phyloP scores from a whole-genome alignment of 23 tunicate genomes.

The Phallusia fumigata region DNA sequence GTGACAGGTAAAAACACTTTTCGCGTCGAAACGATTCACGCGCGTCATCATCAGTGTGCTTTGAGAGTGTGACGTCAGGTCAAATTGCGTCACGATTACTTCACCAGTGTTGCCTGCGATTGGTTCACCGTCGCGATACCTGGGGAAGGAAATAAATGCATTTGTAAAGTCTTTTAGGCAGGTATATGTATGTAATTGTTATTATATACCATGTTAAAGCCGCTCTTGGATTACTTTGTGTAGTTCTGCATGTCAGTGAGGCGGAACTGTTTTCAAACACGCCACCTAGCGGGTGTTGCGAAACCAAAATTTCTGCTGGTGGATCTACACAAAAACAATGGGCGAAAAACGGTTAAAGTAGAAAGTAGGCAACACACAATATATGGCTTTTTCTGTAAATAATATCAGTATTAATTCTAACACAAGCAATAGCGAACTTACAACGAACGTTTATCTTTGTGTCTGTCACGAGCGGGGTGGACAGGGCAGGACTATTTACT shows the following conservation, averaged over 20 bases:
- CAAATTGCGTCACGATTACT: background rate
- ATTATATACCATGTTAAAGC: slow-evolving; percentile 46
- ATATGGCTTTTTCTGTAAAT: too few species aligned
- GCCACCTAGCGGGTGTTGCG: slow-evolving; percentile 59
- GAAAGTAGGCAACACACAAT: too few species aligned
- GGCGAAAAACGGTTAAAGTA: background rate
- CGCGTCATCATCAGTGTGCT: slow-evolving; percentile 18
- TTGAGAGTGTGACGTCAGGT: background rate
- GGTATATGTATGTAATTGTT: too few species aligned
- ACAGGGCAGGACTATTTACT: slow-evolving; percentile 48
- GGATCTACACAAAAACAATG: slow-evolving; percentile 33
- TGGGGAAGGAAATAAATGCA: background rate
- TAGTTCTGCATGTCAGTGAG: slow-evolving; percentile 37
- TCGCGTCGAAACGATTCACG: slow-evolving; percentile 38
- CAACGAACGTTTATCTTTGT: slow-evolving; percentile 48
- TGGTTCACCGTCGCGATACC: slow-evolving; percentile 29
- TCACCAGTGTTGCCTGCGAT: slow-evolving; percentile 14
- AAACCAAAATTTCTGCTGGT: slow-evolving; percentile 42
- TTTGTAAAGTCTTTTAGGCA: background rate
- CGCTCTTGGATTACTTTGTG: slow-evolving; percentile 63
- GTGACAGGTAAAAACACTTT: slow-evolving; percentile 6
- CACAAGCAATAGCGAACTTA: slow-evolving; percentile 48
- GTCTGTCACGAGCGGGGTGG: slow-evolving; percentile 15
- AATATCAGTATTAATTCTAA: too few species aligned
- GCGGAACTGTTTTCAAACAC: slow-evolving; percentile 37